These are phyloP conservation scores for Lysandra coridon DNA, from an alignment of 2,888 invertebrate genomes.

Conservation along the genomic window DNA sequence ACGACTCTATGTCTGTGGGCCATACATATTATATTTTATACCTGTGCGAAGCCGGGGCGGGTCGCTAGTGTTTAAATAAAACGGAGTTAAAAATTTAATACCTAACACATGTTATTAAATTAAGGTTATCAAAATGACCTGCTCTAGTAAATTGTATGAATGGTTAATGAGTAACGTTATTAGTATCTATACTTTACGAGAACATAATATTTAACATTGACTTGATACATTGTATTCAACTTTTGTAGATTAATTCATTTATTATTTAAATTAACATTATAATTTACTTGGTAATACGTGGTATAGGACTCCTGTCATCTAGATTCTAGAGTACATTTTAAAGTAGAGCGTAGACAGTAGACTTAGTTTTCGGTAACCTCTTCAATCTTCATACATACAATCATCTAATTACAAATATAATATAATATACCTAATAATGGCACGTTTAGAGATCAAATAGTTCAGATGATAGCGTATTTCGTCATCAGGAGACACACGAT, in stretches of 20 bases:
- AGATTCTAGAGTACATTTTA: not conserved
- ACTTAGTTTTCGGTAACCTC: not conserved
- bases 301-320: not conserved
- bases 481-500: constrained; percentile 5
- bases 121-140: constrained; percentile 16
- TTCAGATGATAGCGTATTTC: constrained; percentile 56
- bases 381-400: not conserved
- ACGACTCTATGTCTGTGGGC: too few species aligned
- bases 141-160: not conserved
- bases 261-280: not conserved
- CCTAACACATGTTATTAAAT: not conserved
- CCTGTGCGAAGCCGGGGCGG: too few species aligned
- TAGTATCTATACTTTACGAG: not conserved
- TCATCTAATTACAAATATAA: not conserved
- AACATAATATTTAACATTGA: not conserved
- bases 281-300: not conserved
- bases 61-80: not conserved
- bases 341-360: not conserved
- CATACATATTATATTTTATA: too few species aligned
- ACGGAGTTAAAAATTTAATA: not conserved
- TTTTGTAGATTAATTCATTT: not conserved
- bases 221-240: not conserved
- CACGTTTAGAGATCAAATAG: constrained; percentile 55
- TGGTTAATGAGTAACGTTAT: not conserved
- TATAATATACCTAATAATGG: constrained; percentile 26